Evolutionary conservation across 1,140 invertebrate species (phyloP).

Genomic region (Solenopsis fugax): DNA sequence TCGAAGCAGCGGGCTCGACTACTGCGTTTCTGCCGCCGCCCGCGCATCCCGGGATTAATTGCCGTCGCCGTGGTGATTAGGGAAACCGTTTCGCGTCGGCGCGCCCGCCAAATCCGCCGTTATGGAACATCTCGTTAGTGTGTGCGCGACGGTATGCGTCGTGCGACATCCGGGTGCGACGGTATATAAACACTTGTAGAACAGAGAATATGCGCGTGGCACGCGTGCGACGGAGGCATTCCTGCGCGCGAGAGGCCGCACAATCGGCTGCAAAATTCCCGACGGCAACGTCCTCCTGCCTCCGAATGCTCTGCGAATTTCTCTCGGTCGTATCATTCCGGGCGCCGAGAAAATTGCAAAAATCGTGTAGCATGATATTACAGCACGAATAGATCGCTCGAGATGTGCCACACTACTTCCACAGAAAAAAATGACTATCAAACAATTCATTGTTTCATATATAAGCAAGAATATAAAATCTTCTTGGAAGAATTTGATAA

Average conservation of each 20-base stretch:
- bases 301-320: neutral
- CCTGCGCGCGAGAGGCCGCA: constrained; percentile 40
- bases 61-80: constrained; percentile 61
- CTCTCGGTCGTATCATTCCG: constrained; percentile 24
- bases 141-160: constrained; percentile 28
- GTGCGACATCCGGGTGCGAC: constrained; percentile 15
- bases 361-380: neutral
- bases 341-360: constrained; percentile 20
- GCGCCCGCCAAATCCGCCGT: constrained; percentile 62
- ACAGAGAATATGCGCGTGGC: neutral
- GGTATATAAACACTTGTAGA: constrained; percentile 28
- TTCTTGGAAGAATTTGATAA: too few relatives aligned
- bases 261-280: constrained; percentile 51
- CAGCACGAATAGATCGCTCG: neutral
- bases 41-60: constrained; percentile 68
- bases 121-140: constrained; percentile 73
- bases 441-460: too few relatives aligned
- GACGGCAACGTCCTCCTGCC: neutral
- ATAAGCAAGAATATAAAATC: too few relatives aligned
- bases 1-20: constrained; percentile 56
- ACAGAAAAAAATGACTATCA: neutral
- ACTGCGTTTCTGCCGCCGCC: constrained; percentile 8
- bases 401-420: neutral
- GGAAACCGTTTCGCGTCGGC: constrained; percentile 24
- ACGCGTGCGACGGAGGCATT: constrained; percentile 31